phyloP scores from a whole-genome alignment of 2,113 vertebrate species.

The Gasterosteus nipponicus region DNA sequence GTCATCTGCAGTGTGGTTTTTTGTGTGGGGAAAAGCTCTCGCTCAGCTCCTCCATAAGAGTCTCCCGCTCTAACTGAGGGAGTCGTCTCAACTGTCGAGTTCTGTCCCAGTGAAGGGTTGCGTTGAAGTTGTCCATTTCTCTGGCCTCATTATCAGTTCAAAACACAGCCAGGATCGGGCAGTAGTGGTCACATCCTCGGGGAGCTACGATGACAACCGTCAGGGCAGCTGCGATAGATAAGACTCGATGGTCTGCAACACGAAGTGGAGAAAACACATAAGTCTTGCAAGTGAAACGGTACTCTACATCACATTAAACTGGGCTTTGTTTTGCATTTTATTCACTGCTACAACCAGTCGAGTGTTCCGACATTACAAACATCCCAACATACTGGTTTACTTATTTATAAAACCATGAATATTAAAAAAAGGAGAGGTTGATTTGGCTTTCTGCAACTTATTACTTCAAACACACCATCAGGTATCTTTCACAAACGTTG shows the following conservation, averaged over 20 bases:
- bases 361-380: background rate
- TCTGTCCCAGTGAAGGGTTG: constrained; percentile 68
- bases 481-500: background rate
- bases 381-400: background rate
- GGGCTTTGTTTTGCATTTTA: background rate
- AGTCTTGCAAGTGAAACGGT: background rate
- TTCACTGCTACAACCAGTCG: background rate
- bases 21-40: constrained; percentile 48
- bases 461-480: background rate
- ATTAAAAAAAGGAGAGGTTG: background rate
- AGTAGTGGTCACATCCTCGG: constrained; percentile 78
- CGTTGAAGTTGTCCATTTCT: constrained; percentile 54
- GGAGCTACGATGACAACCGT: constrained; percentile 65
- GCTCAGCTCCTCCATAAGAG: constrained; percentile 38
- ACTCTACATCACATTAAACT: background rate
- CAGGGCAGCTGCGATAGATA: constrained; percentile 91
- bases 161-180: constrained; percentile 58
- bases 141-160: constrained; percentile 40
- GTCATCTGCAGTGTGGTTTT: constrained; percentile 65
- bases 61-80: constrained; percentile 62
- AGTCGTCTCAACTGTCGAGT: constrained; percentile 72
- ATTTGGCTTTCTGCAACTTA: background rate
- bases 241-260: constrained; percentile 87
- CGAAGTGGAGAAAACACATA: constrained; percentile 11
- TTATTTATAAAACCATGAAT: background rate